Conservation (phyloP, 2,888 invertebrate species). For the Netelia virgata region DNA sequence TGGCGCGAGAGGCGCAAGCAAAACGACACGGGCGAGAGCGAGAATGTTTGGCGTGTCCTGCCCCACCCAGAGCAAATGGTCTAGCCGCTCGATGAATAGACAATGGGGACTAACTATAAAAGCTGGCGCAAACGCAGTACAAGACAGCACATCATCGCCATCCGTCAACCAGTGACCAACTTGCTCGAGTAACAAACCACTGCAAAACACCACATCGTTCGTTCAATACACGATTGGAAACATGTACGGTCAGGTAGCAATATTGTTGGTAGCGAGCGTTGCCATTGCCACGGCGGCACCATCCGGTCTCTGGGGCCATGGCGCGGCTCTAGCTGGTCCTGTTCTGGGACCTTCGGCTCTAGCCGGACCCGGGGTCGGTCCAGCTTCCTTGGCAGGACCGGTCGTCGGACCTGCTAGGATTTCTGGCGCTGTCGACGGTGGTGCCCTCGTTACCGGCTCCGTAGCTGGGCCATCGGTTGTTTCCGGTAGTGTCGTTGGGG, state of each 20-base stretch:
- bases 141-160: slow-evolving; percentile 77
- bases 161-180: slow-evolving; percentile 70
- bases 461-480: slow-evolving; percentile 82
- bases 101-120: slow-evolving; percentile 78
- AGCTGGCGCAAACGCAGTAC: slow-evolving; percentile 73
- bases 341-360: slow-evolving; percentile 78
- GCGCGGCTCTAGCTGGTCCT: slow-evolving; percentile 79
- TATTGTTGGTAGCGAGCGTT: slow-evolving; percentile 76
- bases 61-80: slow-evolving; percentile 78
- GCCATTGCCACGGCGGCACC: slow-evolving; percentile 80
- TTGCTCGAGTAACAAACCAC: slow-evolving; percentile 28
- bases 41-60: slow-evolving; percentile 82
- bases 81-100: slow-evolving; percentile 59
- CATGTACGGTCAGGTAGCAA: slow-evolving; percentile 78
- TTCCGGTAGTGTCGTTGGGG: slow-evolving; percentile 80
- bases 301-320: slow-evolving; percentile 75
- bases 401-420: slow-evolving; percentile 79
- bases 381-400: slow-evolving; percentile 80
- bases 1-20: slow-evolving; percentile 56
- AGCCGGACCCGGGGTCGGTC: slow-evolving; percentile 79
- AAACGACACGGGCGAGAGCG: slow-evolving; percentile 66
- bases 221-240: slow-evolving; percentile 24
- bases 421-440: slow-evolving; percentile 82
- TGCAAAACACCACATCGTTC: not conserved
- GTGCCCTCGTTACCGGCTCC: slow-evolving; percentile 82